phyloP scores from a whole-genome alignment of 2,797 vertebrate genomes.

The Pangasius djambal region DNA sequence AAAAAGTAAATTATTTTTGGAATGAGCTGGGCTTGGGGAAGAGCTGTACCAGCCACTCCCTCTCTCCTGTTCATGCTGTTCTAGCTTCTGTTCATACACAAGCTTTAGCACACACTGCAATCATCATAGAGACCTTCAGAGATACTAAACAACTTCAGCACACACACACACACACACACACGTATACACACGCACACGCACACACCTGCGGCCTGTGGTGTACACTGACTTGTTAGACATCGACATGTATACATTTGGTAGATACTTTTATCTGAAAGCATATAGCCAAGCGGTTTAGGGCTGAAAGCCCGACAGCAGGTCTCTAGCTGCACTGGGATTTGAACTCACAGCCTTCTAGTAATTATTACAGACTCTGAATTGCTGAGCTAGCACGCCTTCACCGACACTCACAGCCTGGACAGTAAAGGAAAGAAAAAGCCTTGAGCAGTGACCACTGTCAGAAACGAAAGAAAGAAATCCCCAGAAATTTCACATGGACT shows the following conservation, averaged over 20 bases:
- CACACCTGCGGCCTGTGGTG: neutral
- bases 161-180: neutral
- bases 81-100: neutral
- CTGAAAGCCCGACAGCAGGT: neutral
- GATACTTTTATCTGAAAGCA: neutral
- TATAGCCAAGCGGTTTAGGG: neutral
- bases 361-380: neutral
- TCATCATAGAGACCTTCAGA: neutral
- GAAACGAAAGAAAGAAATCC: neutral
- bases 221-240: neutral
- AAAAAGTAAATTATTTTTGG: neutral
- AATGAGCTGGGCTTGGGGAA: neutral
- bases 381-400: neutral
- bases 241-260: neutral
- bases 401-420: neutral
- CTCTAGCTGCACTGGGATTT: neutral
- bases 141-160: neutral
- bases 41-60: conserved; percentile 32
- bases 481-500: neutral
- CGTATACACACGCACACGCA: neutral
- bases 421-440: neutral
- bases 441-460: neutral
- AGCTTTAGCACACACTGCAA: neutral
- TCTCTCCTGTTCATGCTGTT: neutral
- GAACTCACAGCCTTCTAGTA: neutral